Evolutionary conservation across 2,888 invertebrate species (phyloP).

Genomic region (Andrena haemorrhoa): DNA sequence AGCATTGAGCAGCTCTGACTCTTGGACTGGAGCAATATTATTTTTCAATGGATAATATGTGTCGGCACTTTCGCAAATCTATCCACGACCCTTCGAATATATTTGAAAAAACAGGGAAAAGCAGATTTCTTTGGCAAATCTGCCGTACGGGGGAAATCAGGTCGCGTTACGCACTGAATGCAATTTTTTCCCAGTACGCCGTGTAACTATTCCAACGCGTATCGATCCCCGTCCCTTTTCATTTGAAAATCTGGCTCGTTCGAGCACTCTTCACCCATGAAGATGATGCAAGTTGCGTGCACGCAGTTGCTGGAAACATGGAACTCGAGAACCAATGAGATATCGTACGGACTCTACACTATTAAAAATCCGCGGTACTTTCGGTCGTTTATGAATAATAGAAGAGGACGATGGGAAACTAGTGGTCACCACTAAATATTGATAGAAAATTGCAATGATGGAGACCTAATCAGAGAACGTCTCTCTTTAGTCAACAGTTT

Average conservation of each 20-base stretch:
- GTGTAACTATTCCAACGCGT: slow-evolving; percentile 48
- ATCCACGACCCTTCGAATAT: background rate
- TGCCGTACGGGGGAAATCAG: slow-evolving; percentile 46
- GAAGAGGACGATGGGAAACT: background rate
- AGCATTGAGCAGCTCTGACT: background rate
- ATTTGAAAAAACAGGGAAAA: slow-evolving; percentile 14
- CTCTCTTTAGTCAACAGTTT: slow-evolving; percentile 20
- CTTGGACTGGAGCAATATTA: background rate
- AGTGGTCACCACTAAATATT: background rate
- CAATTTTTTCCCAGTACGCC: slow-evolving; percentile 51
- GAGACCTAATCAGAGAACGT: slow-evolving; percentile 19
- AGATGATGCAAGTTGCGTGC: slow-evolving; percentile 48
- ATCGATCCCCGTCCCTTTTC: slow-evolving; percentile 57
- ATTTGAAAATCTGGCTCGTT: slow-evolving; percentile 51
- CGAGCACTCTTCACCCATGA: slow-evolving; percentile 46
- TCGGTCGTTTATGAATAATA: background rate
- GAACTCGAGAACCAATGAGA: slow-evolving; percentile 15
- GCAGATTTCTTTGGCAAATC: slow-evolving; percentile 33
- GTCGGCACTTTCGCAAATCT: too few relatives aligned
- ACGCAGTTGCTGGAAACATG: slow-evolving; percentile 21
- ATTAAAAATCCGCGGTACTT: background rate
- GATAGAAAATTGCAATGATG: background rate
- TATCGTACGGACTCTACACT: background rate
- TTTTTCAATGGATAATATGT: background rate
- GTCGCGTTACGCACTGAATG: slow-evolving; percentile 54